phyloP scores from a whole-genome alignment of 2,113 vertebrate genomes.

The Thunnus maccoyii region DNA sequence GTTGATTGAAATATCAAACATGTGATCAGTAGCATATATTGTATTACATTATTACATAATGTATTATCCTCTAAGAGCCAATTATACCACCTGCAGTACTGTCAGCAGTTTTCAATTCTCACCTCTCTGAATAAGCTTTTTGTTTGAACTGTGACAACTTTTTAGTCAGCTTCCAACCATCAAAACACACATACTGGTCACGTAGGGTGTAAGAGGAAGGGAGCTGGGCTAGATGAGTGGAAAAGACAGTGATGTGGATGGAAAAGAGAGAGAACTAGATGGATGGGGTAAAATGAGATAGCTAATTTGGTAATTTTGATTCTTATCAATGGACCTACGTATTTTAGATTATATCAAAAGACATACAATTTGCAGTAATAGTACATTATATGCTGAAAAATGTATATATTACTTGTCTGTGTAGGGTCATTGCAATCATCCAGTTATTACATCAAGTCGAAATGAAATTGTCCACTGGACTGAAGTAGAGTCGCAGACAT shows the following conservation, averaged over 20 bases:
- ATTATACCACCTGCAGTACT: neutral
- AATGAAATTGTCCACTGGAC: neutral
- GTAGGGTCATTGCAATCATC: neutral
- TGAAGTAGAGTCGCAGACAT: neutral
- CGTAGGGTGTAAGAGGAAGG: neutral
- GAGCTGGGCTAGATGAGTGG: neutral
- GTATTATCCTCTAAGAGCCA: neutral
- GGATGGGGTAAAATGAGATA: neutral
- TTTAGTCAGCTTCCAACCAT: neutral
- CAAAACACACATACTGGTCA: neutral
- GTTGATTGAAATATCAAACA: constrained; percentile 3
- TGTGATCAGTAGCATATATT: neutral
- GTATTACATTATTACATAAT: neutral
- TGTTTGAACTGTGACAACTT: neutral
- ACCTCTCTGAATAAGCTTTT: neutral
- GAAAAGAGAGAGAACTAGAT: neutral
- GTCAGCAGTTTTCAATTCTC: neutral
- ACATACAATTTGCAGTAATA: neutral
- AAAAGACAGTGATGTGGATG: neutral
- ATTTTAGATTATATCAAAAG: constrained; percentile 3
- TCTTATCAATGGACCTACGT: neutral
- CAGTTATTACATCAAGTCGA: neutral
- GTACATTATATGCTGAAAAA: neutral
- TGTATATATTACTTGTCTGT: neutral
- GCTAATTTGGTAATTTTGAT: constrained; percentile 4